Evolutionary conservation across 2,888 invertebrate genomes (phyloP), one percentile per base, ranked within the genome.

Genomic region (Calameuta pallipes): DNA sequence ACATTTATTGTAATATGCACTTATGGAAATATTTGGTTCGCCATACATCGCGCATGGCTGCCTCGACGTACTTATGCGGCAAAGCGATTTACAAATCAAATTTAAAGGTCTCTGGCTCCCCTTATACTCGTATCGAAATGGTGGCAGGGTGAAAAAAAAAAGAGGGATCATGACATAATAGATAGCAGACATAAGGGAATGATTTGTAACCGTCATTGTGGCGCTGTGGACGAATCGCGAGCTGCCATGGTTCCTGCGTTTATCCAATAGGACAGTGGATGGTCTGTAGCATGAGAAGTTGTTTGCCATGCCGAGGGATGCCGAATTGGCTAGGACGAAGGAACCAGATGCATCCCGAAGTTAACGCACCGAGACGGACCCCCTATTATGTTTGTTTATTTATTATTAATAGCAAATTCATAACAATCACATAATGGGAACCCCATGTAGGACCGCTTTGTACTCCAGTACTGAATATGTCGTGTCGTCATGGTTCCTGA

Each of bases 371-470:
- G 89, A 84, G 88, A 90, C 90, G 88, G 82, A 41, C 83, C 80
- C 83, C 81, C 89, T 85, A 89, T 90, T 91, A 89, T 90, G 87
- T 89, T 89, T 90, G 89, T 90, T 90, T 91, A 90, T 90, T 89
- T 91, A 90, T 90, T 90, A 90, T 90, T 90, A 91, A 91, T 91
- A 91, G 89, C 87, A 89, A 90, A 90, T 90, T 90, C 90, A 90
- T 91, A 90, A 90, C 89, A 89, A 91, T 90, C 89, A 87, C 85
- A 90, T 89, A 90, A 90, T 89, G 82, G 89, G 77, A 84, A 76
- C 81, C 80, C 78, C 80, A 79, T 82, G 78, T 82, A 81, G 82
- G 83, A 83, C 80, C 76, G 79, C 78, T 82, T 84, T 85, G 83
- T 82, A 76, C 79, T 75, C 70, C 73, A 69, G 73, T 78, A 79